Percentiles rank a stretch among this genome's conserved stretches.
Conservation (phyloP, 2,113 vertebrate species). For the Colinus virginianus region DNA sequence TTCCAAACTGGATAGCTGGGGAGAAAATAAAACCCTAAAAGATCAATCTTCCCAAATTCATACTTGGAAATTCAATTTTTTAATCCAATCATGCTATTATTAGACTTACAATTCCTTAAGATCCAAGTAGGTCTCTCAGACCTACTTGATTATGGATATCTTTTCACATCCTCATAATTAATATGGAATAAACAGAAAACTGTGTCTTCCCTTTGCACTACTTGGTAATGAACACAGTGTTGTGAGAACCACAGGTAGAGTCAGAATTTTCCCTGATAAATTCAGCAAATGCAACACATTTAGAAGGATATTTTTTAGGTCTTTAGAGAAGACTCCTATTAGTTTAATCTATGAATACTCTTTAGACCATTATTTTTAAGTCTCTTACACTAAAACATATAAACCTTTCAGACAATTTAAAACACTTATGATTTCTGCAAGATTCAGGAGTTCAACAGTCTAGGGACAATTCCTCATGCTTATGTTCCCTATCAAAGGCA, state of each 20-base stretch:
- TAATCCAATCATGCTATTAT: neutral
- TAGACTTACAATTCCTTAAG: neutral
- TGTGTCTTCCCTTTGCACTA: neutral
- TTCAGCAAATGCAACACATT: neutral
- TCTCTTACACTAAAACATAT: neutral
- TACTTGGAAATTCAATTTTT: neutral
- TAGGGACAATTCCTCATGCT: neutral
- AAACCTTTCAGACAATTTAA: neutral
- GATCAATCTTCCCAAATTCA: neutral
- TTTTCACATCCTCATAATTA: neutral
- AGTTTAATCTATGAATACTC: neutral
- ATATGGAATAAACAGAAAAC: neutral
- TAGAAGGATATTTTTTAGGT: neutral
- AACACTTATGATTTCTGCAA: conserved; percentile 12
- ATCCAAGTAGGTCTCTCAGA: neutral
- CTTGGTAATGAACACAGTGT: neutral
- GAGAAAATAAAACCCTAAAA: neutral
- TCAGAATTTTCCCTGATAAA: neutral
- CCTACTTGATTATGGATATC: neutral
- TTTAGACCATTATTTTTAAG: neutral
- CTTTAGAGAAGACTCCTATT: neutral
- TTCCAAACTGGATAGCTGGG: neutral
- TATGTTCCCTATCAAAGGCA: conserved; percentile 56
- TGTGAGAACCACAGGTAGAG: neutral
- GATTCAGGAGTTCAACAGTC: neutral